phyloP scores from a whole-genome alignment of 2,797 vertebrate species.

The Necrosyrtes monachus region DNA sequence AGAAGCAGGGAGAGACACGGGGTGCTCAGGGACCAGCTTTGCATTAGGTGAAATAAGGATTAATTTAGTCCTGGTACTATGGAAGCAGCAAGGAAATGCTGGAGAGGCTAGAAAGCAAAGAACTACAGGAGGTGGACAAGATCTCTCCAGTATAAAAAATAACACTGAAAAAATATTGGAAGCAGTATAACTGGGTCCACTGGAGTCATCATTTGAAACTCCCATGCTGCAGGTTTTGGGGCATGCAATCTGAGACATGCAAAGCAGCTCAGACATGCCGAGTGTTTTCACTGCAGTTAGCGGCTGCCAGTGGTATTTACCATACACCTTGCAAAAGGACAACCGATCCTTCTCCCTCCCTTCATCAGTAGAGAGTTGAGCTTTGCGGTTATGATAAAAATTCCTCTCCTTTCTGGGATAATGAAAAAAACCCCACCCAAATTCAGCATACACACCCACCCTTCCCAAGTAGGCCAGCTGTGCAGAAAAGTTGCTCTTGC shows the following conservation, averaged over 20 bases:
- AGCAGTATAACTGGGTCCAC: not conserved
- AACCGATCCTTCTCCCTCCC: accelerated
- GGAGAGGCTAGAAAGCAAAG: not conserved
- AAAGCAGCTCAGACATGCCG: not conserved
- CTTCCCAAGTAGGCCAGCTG: not conserved
- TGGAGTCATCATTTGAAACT: not conserved
- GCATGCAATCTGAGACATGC: not conserved
- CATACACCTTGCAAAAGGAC: not conserved
- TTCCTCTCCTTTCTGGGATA: not conserved
- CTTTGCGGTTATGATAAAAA: not conserved
- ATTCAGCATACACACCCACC: not conserved
- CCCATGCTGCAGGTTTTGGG: not conserved
- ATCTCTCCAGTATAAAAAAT: not conserved
- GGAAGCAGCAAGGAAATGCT: not conserved
- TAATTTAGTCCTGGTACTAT: not conserved
- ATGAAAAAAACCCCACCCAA: not conserved
- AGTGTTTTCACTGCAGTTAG: not conserved
- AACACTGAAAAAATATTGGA: not conserved
- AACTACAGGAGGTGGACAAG: not conserved
- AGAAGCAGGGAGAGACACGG: not conserved
- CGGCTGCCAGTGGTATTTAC: accelerated
- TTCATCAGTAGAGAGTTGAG: not conserved
- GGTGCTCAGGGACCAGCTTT: not conserved
- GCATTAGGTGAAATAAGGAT: not conserved
- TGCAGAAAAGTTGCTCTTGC: not conserved